phyloP scores from a whole-genome alignment of 2,888 invertebrate genomes.

The Chaitophorus viminalis region DNA sequence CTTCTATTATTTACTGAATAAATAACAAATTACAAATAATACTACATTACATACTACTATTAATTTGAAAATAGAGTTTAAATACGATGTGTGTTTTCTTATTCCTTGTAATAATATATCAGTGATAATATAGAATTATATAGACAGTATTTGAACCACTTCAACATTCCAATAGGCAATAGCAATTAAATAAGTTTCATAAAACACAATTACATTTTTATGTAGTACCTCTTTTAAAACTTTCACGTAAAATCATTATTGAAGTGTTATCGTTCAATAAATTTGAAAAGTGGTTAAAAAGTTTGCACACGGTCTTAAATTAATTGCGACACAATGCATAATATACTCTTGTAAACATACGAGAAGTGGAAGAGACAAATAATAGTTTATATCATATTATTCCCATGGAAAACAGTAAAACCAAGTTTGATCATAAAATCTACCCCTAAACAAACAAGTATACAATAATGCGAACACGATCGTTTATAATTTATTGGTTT shows the following conservation, averaged over 20 bases:
- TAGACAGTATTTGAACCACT: background rate
- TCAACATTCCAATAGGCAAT: background rate
- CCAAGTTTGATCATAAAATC: slow-evolving; percentile 54
- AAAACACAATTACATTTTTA: background rate
- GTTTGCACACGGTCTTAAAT: slow-evolving; percentile 31
- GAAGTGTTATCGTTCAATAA: background rate
- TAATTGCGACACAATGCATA: slow-evolving; percentile 15
- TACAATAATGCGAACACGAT: slow-evolving; percentile 13
- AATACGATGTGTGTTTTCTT: background rate
- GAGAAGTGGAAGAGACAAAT: background rate
- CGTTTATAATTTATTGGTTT: slow-evolving; percentile 42
- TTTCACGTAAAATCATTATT: slow-evolving; percentile 9
- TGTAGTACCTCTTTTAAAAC: background rate
- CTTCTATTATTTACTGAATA: background rate
- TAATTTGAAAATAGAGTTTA: background rate
- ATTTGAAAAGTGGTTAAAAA: slow-evolving; percentile 24
- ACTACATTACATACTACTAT: background rate
- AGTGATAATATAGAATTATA: background rate
- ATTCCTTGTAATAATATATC: background rate
- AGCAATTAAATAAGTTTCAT: background rate
- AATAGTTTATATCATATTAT: slow-evolving; percentile 10
- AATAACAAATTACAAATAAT: background rate
- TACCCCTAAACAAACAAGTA: slow-evolving; percentile 7
- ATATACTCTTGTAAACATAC: background rate
- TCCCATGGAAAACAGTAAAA: slow-evolving; percentile 14